Evolutionary conservation across 2,113 vertebrate species (phyloP).

Genomic region (Etheostoma cragini): DNA sequence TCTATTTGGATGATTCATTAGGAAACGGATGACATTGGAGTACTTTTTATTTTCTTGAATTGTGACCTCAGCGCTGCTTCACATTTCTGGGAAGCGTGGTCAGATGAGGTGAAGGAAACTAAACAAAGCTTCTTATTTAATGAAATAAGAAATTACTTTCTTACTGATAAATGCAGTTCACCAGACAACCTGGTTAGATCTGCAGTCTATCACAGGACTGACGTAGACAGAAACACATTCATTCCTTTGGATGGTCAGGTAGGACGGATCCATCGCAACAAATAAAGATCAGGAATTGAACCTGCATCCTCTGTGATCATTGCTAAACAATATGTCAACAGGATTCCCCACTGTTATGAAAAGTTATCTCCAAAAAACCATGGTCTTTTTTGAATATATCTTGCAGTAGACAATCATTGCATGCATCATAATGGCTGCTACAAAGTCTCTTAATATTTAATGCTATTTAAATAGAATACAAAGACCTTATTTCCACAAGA

Average conservation of each 20-base stretch:
- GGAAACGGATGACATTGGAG: too few relatives aligned
- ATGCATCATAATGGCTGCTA: neutral
- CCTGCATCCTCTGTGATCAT: neutral
- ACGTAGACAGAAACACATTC: conserved; percentile 2
- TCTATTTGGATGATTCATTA: too few relatives aligned
- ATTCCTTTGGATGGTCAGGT: neutral
- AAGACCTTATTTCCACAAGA: neutral
- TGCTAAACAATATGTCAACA: neutral
- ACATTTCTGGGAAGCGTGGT: conserved; percentile 21
- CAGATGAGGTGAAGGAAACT: conserved; percentile 54
- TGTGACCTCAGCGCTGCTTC: conserved; percentile 20
- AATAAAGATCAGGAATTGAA: neutral
- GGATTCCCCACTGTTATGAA: neutral
- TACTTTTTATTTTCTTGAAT: neutral
- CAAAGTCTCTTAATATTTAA: neutral
- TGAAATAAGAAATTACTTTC: conserved; percentile 38
- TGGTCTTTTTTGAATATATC: neutral
- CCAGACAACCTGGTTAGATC: neutral
- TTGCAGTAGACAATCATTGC: neutral
- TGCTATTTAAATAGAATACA: neutral
- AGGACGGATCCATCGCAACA: neutral
- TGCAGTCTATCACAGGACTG: conserved; percentile 8
- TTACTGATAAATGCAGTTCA: conserved; percentile 30
- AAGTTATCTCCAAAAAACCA: neutral
- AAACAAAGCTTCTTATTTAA: conserved; percentile 54